Base-by-base conservation (phyloP, 2,113 vertebrate species). In the Xerus inauris region DNA sequence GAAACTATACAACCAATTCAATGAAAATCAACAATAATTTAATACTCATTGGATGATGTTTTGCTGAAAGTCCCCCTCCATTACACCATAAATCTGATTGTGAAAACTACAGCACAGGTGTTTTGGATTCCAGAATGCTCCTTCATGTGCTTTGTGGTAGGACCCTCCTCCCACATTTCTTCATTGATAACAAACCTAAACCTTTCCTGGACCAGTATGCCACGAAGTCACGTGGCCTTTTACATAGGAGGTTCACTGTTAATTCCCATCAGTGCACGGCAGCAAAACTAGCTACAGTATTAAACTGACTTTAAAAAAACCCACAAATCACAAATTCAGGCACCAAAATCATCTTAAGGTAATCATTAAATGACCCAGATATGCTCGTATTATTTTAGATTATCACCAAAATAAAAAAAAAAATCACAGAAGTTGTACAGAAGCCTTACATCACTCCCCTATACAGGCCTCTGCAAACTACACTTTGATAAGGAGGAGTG, bases 311-410 rank as follows among this genome's bases (percentile, higher is more conserved):
- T 47, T 28, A 69, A 84, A 45, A 65, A 30, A 42, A 82, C 7
- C 26, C 51, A 87, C 20, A 57, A 96, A 80, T 71, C 40, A 96
- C 32, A 96, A 89, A 91, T 64, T 54, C 51, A 26, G 51, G 45
- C 24, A 65, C 57, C 59, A 28, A 47, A 49, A 85, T 65, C 62
- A 22, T 51, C 54, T 24, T n/a, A 28, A 65, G 28, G 62, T 11
- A 6, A 4, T 59, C 32, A 28, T 62, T 47, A 47, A 20, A 49
- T 64, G 38, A 45, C 8, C 20, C 77, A 77, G 45, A 91, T 28
- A 65, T 9, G 57, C 32, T 67, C 71, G 28, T 54, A 54, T 47
- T 54, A 75, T 54, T 89, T 92, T 20, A 71, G 8, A 87, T 69
- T 64, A 75, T 40, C 69, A 83, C 7, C 40, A 40, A 85, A 51